Evolutionary conservation across 2,113 vertebrate genomes (phyloP).

Genomic region (Axis porcinus): DNA sequence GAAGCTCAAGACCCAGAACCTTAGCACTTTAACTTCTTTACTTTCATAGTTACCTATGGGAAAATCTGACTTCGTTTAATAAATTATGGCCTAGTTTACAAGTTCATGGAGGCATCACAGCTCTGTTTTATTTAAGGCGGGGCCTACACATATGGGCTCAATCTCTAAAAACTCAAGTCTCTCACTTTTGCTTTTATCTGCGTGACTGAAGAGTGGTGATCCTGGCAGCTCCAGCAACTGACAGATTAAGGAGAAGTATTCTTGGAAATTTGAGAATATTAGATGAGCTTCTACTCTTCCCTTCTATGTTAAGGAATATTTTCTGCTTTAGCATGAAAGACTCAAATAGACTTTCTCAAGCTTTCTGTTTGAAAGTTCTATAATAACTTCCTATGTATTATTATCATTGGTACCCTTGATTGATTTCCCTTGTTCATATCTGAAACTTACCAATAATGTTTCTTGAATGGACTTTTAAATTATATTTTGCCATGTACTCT

Average conservation of each 20-base stretch:
- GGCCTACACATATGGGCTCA: neutral
- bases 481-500: neutral
- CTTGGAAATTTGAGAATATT: conserved; percentile 8
- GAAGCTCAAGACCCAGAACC: neutral
- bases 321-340: conserved; percentile 6
- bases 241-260: neutral
- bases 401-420: neutral
- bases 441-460: neutral
- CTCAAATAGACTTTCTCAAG: neutral
- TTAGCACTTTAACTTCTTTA: neutral
- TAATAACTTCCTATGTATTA: neutral
- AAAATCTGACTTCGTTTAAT: neutral
- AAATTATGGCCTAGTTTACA: neutral
- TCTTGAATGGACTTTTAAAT: neutral
- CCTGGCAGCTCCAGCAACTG: neutral
- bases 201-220: neutral
- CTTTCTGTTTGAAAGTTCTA: neutral
- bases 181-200: neutral
- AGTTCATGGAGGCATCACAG: neutral
- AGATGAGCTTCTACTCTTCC: neutral
- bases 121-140: neutral
- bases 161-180: neutral
- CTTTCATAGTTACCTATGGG: neutral
- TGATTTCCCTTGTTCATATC: neutral
- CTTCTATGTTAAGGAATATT: neutral